phyloP scores from a whole-genome alignment of 2,888 invertebrate species.

The Chaitophorus viminalis region DNA sequence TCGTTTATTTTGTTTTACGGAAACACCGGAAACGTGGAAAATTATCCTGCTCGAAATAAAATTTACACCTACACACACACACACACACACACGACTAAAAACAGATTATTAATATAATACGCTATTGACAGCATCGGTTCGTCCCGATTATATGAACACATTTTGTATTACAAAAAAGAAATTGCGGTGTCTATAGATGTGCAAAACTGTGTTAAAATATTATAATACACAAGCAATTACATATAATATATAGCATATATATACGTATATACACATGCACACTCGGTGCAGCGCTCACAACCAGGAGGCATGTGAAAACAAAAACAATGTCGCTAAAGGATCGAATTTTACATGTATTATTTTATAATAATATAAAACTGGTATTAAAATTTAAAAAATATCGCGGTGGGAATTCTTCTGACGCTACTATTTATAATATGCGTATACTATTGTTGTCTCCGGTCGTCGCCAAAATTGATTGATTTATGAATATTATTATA shows the following conservation, averaged over 20 bases:
- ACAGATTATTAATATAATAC: background rate
- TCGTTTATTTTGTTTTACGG: conserved; percentile 47
- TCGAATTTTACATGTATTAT: conserved; percentile 36
- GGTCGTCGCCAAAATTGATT: conserved; percentile 56
- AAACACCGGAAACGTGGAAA: conserved; percentile 59
- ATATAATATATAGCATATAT: no score
- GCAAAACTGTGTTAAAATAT: conserved; percentile 14
- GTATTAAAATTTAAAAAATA: conserved; percentile 51
- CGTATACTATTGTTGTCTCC: conserved; percentile 54
- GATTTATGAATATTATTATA: conserved; percentile 61
- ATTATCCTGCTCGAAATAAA: conserved; percentile 21
- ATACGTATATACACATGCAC: background rate
- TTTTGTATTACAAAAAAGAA: background rate
- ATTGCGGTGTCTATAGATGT: background rate
- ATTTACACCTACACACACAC: background rate
- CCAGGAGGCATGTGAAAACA: background rate
- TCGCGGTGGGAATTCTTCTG: conserved; percentile 13
- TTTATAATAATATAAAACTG: conserved; percentile 43
- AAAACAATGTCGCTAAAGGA: conserved; percentile 29
- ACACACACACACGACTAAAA: background rate
- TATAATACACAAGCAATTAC: no score
- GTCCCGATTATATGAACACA: background rate
- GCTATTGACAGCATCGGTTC: conserved; percentile 11
- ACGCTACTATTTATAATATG: background rate
- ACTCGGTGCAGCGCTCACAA: no score